Base-by-base conservation (phyloP, 2,797 vertebrate species). In the Neostethus bicornis region DNA sequence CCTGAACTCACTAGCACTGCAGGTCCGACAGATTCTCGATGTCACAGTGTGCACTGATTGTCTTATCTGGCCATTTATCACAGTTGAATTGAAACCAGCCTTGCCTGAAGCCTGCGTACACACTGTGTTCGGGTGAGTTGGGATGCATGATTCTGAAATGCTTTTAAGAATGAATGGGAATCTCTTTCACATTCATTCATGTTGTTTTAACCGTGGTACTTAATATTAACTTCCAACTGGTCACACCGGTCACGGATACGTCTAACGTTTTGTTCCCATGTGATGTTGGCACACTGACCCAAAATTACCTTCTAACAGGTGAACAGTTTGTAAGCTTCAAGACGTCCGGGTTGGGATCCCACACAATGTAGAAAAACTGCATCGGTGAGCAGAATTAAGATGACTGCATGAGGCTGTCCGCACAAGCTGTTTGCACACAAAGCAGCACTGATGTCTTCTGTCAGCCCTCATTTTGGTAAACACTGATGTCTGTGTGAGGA, bases 51-150 rank as follows among this genome's bases (percentile, higher is more conserved):
- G 92, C 94, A 90, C 93, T 94, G 94, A 96, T 96, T 95, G 95
- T 94, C 94, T 96, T 96, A 96, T 96, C 94, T 95, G 94, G 93
- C 94, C 93, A 96, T 97, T 96, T 96, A 95, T 96, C 94, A 96
- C 95, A 97, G 95, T 94, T 96, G 95, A 95, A 92, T 96, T 96
- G 94, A 94, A 90, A 94, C 93, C 94, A 95, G 93, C 91, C 94
- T 95, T 94, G 93, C 94, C 94, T 96, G 95, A 96, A 97, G 95
- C 90, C 89, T 92, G 82, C 93, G 92, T 81, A 92, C 90, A 93
- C 85, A 81, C 77, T 80, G 93, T 90, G 90, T 93, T 91, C 93
- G 91, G 92, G 90, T 91, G 91, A 92, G 94, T 90, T 92, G 90
- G 88, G 89, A 91, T 89, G 87, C 86, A 77, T 79, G 88, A 89